Percentiles rank a stretch among this genome's conserved stretches.
Conservation (phyloP, 2,888 invertebrate species). For the Hydrotaea cyrtoneurina region DNA sequence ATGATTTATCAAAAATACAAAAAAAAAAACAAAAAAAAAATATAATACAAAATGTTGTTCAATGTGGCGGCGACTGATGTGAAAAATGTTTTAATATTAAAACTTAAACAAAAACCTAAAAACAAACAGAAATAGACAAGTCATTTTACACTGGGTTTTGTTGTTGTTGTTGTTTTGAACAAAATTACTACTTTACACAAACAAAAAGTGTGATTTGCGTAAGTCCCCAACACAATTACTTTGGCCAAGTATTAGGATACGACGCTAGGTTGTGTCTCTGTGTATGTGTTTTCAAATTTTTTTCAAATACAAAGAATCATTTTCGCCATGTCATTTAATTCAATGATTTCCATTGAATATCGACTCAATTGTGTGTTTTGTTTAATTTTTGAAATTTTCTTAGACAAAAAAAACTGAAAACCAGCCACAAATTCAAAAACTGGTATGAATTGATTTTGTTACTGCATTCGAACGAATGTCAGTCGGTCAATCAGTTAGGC, state of each 20-base stretch:
- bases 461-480: neutral
- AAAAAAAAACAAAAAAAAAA: too few relatives aligned
- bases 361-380: constrained; percentile 45
- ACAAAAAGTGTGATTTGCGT: constrained; percentile 64
- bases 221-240: constrained; percentile 59
- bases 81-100: constrained; percentile 30
- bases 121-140: constrained; percentile 38
- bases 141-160: constrained; percentile 39
- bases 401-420: neutral
- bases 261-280: too few relatives aligned
- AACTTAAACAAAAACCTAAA: constrained; percentile 39
- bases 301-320: constrained; percentile 41
- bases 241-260: neutral
- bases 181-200: constrained; percentile 10
- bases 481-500: neutral
- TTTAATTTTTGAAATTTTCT: neutral
- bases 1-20: constrained; percentile 33
- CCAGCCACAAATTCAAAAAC: neutral
- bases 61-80: constrained; percentile 12
- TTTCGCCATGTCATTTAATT: constrained; percentile 63
- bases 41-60: constrained; percentile 8
- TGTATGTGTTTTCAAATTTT: neutral
- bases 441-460: neutral
- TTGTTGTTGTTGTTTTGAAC: constrained; percentile 8
- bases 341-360: constrained; percentile 67